phyloP scores from a whole-genome alignment of 2,113 vertebrate species.

The Tetrao urogallus region DNA sequence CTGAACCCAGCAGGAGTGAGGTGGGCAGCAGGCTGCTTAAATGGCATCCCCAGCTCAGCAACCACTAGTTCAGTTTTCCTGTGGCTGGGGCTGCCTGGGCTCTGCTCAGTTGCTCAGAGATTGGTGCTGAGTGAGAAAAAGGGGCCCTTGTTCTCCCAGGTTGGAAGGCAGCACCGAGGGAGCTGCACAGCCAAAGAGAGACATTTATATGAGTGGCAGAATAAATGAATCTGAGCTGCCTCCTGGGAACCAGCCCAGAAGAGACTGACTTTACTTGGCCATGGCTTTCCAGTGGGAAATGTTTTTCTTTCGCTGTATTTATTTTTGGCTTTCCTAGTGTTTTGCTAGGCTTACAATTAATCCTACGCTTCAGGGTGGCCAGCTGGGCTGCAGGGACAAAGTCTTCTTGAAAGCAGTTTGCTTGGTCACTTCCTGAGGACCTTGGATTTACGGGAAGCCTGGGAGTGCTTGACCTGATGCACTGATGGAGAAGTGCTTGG shows the following conservation, averaged over 20 bases:
- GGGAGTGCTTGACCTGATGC: not conserved
- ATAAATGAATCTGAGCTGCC: not conserved
- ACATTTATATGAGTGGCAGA: not conserved
- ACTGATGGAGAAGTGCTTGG: not conserved
- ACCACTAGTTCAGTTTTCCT: rapidly evolving
- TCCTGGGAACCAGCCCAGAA: conserved; percentile 5
- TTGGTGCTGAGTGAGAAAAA: rapidly evolving
- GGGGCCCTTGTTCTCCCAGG: not conserved
- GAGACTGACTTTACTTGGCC: not conserved
- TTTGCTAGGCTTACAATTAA: conserved; percentile 38
- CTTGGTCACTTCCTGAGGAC: not conserved
- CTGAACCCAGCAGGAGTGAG: not conserved
- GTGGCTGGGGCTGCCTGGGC: not conserved
- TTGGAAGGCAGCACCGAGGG: not conserved
- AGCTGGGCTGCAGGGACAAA: not conserved
- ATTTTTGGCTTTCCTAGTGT: conserved; percentile 32
- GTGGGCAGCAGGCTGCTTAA: not conserved
- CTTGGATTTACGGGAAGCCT: not conserved
- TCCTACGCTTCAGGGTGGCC: not conserved
- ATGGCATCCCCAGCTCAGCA: rapidly evolving
- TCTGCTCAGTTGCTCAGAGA: rapidly evolving
- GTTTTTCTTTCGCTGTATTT: not conserved
- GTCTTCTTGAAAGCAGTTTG: not conserved
- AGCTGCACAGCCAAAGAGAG: not conserved
- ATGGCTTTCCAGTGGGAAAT: conserved; percentile 6